These are phyloP conservation scores for Chydorus sphaericus DNA, from an alignment of 2,888 invertebrate genomes.

Conservation along the genomic window DNA sequence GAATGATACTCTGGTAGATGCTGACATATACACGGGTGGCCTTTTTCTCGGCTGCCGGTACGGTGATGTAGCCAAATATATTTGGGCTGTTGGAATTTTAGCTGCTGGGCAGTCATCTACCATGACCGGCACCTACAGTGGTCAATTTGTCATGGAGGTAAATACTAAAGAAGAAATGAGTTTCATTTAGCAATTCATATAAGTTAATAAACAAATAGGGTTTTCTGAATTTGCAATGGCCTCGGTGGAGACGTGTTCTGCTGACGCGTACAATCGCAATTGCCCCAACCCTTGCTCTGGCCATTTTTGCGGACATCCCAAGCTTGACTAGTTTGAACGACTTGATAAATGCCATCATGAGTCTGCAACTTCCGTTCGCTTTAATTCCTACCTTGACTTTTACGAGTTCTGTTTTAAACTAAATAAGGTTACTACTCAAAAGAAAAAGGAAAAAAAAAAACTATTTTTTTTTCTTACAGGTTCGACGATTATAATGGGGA, in stretches of 20 bases:
- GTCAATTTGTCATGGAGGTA: slow-evolving; percentile 72
- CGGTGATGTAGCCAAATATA: slow-evolving; percentile 60
- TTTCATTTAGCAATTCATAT: not conserved
- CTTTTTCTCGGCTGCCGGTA: slow-evolving; percentile 61
- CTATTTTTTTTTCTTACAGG: no score
- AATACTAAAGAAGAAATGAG: slow-evolving; percentile 3
- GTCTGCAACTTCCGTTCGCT: slow-evolving; percentile 74
- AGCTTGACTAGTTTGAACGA: slow-evolving; percentile 70
- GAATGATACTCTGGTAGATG: no score
- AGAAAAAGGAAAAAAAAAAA: no score
- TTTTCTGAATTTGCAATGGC: slow-evolving; percentile 68
- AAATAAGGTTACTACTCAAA: no score
- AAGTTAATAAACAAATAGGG: slow-evolving; percentile 35
- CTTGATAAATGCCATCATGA: slow-evolving; percentile 70
- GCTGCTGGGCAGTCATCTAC: slow-evolving; percentile 74
- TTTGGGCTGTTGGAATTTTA: slow-evolving; percentile 68
- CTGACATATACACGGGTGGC: slow-evolving; percentile 57
- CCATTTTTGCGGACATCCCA: slow-evolving; percentile 47
- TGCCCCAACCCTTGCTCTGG: slow-evolving; percentile 52
- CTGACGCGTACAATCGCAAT: slow-evolving; percentile 67
- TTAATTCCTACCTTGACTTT: slow-evolving; percentile 73
- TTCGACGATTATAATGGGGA: slow-evolving; percentile 60
- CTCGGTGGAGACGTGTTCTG: slow-evolving; percentile 70
- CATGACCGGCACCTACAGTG: slow-evolving; percentile 74
- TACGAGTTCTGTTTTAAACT: no score